Conservation (phyloP, 2,888 invertebrate genomes). For the Platycheirus rosarum region DNA sequence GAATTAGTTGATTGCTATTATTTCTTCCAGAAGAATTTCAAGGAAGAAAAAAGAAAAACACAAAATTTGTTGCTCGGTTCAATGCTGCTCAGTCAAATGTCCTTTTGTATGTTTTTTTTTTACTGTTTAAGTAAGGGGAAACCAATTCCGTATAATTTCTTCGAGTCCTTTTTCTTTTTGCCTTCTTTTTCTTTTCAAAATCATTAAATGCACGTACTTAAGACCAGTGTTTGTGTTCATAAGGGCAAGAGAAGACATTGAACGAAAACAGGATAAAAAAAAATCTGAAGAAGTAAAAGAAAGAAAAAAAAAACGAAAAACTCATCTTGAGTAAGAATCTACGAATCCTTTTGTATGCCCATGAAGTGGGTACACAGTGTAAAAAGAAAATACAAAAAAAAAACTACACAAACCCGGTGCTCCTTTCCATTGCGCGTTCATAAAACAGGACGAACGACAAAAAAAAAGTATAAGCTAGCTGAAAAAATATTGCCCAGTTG, state of each 20-base stretch:
- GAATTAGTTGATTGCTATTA: slow-evolving; percentile 26
- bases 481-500: slow-evolving; percentile 51
- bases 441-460: slow-evolving; percentile 23
- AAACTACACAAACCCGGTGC: slow-evolving; percentile 22
- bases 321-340: slow-evolving; percentile 63
- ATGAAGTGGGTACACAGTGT: slow-evolving; percentile 44
- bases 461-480: slow-evolving; percentile 17
- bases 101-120: slow-evolving; percentile 31
- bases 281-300: slow-evolving; percentile 3
- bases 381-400: slow-evolving; percentile 14
- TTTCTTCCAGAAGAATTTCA: slow-evolving; percentile 6
- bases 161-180: slow-evolving; percentile 21
- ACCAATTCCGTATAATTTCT: slow-evolving; percentile 24
- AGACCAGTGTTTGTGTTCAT: slow-evolving; percentile 42
- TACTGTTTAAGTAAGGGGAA: slow-evolving; percentile 19
- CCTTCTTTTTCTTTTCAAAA: slow-evolving; percentile 21
- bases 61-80: not conserved
- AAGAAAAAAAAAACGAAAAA: slow-evolving; percentile 29
- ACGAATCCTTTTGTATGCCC: slow-evolving; percentile 62
- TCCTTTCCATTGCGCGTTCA: slow-evolving; percentile 38
- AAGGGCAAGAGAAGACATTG: slow-evolving; percentile 36
- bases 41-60: not conserved
- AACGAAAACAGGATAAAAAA: slow-evolving; percentile 14
- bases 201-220: slow-evolving; percentile 47
- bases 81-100: slow-evolving; percentile 58